phyloP scores from a whole-genome alignment of 2,888 invertebrate genomes.

The Leuctra nigra region DNA sequence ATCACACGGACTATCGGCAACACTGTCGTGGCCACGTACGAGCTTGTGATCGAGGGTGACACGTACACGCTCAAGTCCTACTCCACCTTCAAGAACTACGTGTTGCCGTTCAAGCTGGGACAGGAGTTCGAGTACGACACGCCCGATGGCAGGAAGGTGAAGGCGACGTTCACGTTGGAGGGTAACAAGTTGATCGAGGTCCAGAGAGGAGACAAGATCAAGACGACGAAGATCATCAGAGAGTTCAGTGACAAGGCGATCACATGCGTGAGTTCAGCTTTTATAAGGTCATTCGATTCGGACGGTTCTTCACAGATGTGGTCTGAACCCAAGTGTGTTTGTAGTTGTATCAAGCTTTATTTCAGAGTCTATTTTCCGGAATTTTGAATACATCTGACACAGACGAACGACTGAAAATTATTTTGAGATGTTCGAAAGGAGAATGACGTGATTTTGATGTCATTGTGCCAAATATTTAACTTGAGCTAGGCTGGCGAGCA shows the following conservation, averaged over 20 bases:
- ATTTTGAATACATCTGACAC: too few relatives aligned
- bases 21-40: slow-evolving; percentile 73
- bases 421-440: too few relatives aligned
- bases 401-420: too few relatives aligned
- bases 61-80: slow-evolving; percentile 68
- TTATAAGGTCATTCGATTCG: too few relatives aligned
- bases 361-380: too few relatives aligned
- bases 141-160: slow-evolving; percentile 81
- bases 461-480: too few relatives aligned
- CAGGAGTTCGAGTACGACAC: slow-evolving; percentile 89
- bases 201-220: slow-evolving; percentile 62
- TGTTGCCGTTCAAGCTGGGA: slow-evolving; percentile 57
- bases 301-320: too few relatives aligned
- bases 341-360: too few relatives aligned
- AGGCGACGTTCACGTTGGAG: slow-evolving; percentile 63
- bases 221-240: slow-evolving; percentile 61
- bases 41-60: slow-evolving; percentile 66
- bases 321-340: too few relatives aligned
- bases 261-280: slow-evolving; percentile 68
- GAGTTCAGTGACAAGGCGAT: slow-evolving; percentile 69
- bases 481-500: too few relatives aligned
- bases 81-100: slow-evolving; percentile 84
- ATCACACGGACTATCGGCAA: slow-evolving; percentile 83
- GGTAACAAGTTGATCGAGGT: slow-evolving; percentile 75
- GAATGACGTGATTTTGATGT: too few relatives aligned